Evolutionary conservation across 2,113 vertebrate species (phyloP).

Genomic region (Amia ocellicauda): DNA sequence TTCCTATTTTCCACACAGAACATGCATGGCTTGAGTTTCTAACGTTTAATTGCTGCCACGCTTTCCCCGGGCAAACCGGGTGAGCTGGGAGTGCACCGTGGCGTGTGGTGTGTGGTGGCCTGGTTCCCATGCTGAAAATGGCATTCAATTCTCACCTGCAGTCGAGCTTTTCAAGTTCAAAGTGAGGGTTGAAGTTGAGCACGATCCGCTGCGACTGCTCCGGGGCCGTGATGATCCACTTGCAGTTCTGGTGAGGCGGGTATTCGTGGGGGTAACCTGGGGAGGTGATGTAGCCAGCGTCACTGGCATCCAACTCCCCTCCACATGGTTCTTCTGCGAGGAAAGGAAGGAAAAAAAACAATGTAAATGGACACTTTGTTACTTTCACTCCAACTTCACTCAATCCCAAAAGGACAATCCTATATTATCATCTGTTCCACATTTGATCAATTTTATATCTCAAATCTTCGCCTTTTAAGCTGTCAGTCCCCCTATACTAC

Average conservation of each 20-base stretch:
- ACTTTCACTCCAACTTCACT: too few relatives aligned
- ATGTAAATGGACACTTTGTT: not conserved
- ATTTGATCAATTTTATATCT: too few relatives aligned
- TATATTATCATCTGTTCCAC: too few relatives aligned
- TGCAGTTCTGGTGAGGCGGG: conserved; percentile 92
- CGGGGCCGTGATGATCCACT: conserved; percentile 88
- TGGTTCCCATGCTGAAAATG: too few relatives aligned
- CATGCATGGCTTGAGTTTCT: not conserved
- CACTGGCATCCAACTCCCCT: conserved; percentile 83
- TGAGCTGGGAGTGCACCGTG: too few relatives aligned
- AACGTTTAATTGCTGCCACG: not conserved
- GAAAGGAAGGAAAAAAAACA: conserved; percentile 1
- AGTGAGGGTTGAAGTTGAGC: conserved; percentile 98
- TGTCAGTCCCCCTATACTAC: too few relatives aligned
- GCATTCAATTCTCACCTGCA: conserved; percentile 91
- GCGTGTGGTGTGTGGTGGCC: too few relatives aligned
- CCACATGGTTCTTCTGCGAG: conserved; percentile 73
- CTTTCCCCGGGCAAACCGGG: too few relatives aligned
- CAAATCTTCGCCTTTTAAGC: too few relatives aligned
- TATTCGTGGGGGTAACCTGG: conserved; percentile 97
- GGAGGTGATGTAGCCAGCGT: conserved; percentile 94
- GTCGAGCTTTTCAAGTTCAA: conserved; percentile 95
- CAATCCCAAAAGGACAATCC: too few relatives aligned
- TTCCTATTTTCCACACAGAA: not conserved
- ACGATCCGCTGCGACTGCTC: conserved; percentile 92